These are phyloP conservation scores for Campaea margaritaria DNA, from an alignment of 2,888 invertebrate genomes.

Conservation along the genomic window DNA sequence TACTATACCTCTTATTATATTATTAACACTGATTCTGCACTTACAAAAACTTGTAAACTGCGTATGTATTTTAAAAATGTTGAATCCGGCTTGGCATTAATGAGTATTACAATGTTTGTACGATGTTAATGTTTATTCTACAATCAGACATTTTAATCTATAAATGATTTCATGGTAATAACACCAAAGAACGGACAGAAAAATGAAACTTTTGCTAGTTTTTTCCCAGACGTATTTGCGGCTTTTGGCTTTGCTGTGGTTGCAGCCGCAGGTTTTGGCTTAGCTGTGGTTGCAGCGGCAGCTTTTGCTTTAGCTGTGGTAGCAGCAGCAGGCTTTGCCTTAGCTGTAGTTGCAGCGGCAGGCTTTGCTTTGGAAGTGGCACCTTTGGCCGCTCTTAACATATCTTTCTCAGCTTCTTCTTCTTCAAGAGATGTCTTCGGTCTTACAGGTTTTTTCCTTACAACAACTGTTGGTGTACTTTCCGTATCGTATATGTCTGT, in stretches of 20 bases:
- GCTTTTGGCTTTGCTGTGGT: too few species aligned
- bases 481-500: not conserved
- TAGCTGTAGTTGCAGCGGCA: too few species aligned
- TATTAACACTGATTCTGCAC: too few species aligned
- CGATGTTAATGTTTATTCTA: not conserved
- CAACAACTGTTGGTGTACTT: not conserved
- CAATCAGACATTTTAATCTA: constrained; percentile 43
- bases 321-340: too few species aligned
- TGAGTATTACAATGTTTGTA: not conserved
- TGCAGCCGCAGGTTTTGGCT: too few species aligned
- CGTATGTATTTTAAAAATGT: too few species aligned
- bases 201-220: constrained; percentile 57
- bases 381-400: not conserved
- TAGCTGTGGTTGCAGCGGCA: constrained; percentile 24
- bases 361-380: too few species aligned
- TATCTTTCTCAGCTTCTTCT: not conserved
- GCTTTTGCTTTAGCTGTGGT: constrained; percentile 35
- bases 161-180: constrained; percentile 57
- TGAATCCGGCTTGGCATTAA: not conserved
- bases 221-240: constrained; percentile 21
- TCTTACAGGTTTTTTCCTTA: constrained; percentile 4
- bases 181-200: constrained; percentile 73
- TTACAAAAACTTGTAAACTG: too few species aligned
- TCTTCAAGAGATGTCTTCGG: constrained; percentile 7
- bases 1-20: too few species aligned